A percentile compares a stretch with the other conserved stretches of the same genome.
phyloP scores from a whole-genome alignment of 2,113 vertebrate species.

The Cacatua alba region DNA sequence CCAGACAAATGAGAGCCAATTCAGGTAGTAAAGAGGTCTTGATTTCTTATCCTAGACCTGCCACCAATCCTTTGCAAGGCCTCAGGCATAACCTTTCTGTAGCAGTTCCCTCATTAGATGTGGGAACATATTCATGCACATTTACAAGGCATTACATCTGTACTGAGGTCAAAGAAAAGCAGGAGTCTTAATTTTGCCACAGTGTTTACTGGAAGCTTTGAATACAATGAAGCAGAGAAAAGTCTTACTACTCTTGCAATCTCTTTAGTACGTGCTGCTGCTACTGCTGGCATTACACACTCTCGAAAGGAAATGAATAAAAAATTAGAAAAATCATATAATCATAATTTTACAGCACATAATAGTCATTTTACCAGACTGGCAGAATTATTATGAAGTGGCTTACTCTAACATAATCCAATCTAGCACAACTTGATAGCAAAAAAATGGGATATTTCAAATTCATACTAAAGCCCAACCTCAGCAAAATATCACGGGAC shows the following conservation, averaged over 20 bases:
- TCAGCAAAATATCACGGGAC: neutral
- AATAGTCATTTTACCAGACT: neutral
- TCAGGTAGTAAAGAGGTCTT: neutral
- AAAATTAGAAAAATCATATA: neutral
- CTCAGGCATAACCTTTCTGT: accelerated
- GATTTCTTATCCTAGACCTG: neutral
- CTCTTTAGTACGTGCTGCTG: neutral
- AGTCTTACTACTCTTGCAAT: neutral
- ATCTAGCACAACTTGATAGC: neutral
- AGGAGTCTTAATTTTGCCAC: neutral
- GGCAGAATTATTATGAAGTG: neutral
- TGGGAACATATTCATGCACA: neutral
- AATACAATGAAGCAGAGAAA: neutral
- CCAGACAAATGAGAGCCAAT: neutral
- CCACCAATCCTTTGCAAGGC: neutral
- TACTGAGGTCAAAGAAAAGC: neutral
- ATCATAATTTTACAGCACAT: neutral
- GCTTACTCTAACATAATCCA: neutral
- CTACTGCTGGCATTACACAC: neutral
- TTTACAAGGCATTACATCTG: neutral
- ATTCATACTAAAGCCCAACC: neutral
- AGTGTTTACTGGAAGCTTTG: neutral
- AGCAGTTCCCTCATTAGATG: neutral
- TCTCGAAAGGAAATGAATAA: neutral
- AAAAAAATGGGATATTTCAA: neutral